Evolutionary conservation across 2,797 vertebrate species (phyloP), one percentile per base, ranked within the genome.

Genomic region (Tauraco hartlaubi): DNA sequence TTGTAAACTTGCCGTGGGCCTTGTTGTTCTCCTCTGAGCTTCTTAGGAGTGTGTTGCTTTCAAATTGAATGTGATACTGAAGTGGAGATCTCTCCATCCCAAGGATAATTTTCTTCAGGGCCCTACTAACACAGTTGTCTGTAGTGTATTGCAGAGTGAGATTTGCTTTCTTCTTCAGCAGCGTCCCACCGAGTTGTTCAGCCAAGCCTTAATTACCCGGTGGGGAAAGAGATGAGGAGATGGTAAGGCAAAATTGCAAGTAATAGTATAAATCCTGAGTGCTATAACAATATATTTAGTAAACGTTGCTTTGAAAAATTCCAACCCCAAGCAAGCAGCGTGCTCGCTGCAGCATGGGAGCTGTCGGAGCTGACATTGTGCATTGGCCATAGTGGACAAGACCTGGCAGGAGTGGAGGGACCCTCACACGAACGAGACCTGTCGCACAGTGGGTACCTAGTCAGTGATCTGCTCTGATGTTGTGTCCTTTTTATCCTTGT

Each of bases 321-420:
- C 18, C 33, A 46, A 33, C 35, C 31, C 39, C 31, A 4, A 18
- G 59, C 23, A 21, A 44, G 44, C 56, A 39, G 23, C 1, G 0
- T 29, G 51, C 37, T 68, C 15, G 43, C 67, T 33, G 48, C n/a
- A 12, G 61, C 1, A 0, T 11, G 15, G 49, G 51, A 35, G 46
- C 63, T n/a, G 29, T 11, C 1, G 3, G 59, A 66, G 78, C 37
- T 4, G 4, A 20, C 1, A 0, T 4, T 33, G n/a, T 29, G 35
- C 1, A 1, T n/a, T 35, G 61, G 59, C 46, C 9, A 2, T 4
- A 5, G 72, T 11, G 41, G 39, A 44, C 5, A 4, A 37, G 66
- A 14, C 18, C 29, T 11, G 22, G 33, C 39, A 13, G 46, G 61
- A 54, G 49, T 2, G 4, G 49, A 44, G 48, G 6, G 46, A 69